Evolutionary conservation across 2,797 vertebrate genomes (phyloP), one percentile per base, ranked within the genome.

Genomic region (Rhyacichthys aspro): DNA sequence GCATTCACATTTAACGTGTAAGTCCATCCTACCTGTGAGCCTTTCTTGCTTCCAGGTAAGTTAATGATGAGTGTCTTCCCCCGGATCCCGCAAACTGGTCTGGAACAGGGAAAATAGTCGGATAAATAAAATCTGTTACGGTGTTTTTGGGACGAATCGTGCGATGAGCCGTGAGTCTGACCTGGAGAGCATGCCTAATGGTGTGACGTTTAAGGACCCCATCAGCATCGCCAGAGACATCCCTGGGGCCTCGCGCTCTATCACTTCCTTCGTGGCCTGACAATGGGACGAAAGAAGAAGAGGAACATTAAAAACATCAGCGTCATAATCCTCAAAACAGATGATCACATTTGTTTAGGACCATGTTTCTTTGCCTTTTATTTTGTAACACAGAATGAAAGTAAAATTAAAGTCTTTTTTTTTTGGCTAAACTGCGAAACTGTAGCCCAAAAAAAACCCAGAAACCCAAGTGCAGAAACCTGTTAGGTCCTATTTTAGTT

Each of bases 141-240:
- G 19, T 55, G 23, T 32, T 43, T 17, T 50, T 17, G 34, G 11
- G 43, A 50, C 17, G 36, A 28, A 18, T 19, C 7, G 2, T 39
- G 1, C 43, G n/a, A 16, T 14, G 9, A 16, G 23, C 32, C 3
- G 55, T 5, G 53, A 39, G n/a, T 46, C 72, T 65, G 56, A 89
- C 97, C 97, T 96, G 90, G 96, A 98, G 53, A 98, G 95, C 97
- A 98, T 98, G 85, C 96, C 97, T 78, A 98, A 90, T 62, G 96
- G 96, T 89, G 97, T 98, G 90, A 98, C 97, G 88, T 98, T 98
- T 84, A 98, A 95, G 45, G 96, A 98, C 87, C 97, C 97, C 96
- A 98, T 98, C 88, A 98, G 91, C 97, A 98, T 98, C 44, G 97
- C 97, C 85, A 98, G 90, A 86, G 97, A 96, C 97, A 98, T 98